phyloP scores from a whole-genome alignment of 2,888 invertebrate genomes.

The Chouioia cunea region DNA sequence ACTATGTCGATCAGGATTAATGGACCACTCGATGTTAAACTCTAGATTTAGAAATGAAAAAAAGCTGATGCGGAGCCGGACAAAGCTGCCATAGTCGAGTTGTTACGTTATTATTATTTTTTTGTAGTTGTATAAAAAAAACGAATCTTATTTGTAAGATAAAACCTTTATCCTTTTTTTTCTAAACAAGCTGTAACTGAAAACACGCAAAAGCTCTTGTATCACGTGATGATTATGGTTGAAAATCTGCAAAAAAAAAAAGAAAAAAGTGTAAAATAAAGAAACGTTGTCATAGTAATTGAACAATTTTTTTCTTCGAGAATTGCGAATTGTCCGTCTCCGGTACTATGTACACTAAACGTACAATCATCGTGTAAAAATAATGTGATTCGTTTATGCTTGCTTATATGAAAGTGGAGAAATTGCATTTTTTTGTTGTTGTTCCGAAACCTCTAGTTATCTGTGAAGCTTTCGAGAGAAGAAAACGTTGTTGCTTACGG shows the following conservation, averaged over 20 bases:
- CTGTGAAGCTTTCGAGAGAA: slow-evolving; percentile 30
- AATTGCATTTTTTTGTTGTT: slow-evolving; percentile 47
- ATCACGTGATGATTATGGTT: slow-evolving; percentile 17
- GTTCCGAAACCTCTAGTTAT: slow-evolving; percentile 36
- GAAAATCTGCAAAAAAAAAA: neutral
- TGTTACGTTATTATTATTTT: slow-evolving; percentile 19
- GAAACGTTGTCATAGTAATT: slow-evolving; percentile 27
- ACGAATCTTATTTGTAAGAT: slow-evolving; percentile 34
- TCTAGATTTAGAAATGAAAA: slow-evolving; percentile 27
- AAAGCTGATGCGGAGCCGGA: slow-evolving; percentile 42
- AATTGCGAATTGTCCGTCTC: slow-evolving; percentile 47
- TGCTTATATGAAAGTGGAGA: slow-evolving; percentile 26
- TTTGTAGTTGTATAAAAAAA: slow-evolving; percentile 28
- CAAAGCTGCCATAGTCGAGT: slow-evolving; percentile 44
- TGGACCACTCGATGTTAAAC: slow-evolving; percentile 47
- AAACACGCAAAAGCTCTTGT: slow-evolving; percentile 17
- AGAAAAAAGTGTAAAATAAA: slow-evolving; percentile 25
- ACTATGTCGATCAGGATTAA: slow-evolving; percentile 44
- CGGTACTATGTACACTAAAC: slow-evolving; percentile 34
- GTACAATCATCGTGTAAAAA: slow-evolving; percentile 11
- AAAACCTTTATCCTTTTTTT: slow-evolving; percentile 24
- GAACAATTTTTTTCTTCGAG: slow-evolving; percentile 38
- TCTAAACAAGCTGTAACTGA: slow-evolving; percentile 28
- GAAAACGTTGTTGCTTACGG: slow-evolving; percentile 40
- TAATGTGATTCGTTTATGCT: slow-evolving; percentile 36